These are phyloP conservation scores for Lasioglossum villosulum DNA, from an alignment of 2,888 invertebrate genomes.

Conservation along the genomic window DNA sequence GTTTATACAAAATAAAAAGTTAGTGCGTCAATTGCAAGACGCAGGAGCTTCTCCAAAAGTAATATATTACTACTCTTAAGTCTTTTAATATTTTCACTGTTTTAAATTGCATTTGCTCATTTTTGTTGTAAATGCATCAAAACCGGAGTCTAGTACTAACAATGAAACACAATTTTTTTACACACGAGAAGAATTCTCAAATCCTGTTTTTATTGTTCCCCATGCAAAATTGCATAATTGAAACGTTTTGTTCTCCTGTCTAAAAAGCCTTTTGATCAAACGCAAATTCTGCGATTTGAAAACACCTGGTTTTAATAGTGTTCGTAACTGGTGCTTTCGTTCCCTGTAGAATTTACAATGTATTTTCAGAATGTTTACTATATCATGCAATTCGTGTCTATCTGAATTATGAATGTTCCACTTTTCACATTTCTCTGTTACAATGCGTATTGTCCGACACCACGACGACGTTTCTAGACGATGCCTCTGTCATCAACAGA, in stretches of 20 bases:
- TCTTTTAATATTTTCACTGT: too few relatives aligned
- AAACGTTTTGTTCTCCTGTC: neutral
- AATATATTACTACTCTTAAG: too few relatives aligned
- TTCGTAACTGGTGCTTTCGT: neutral
- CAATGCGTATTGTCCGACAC: neutral
- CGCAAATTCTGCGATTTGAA: neutral
- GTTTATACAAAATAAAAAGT: too few relatives aligned
- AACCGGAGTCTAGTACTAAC: neutral
- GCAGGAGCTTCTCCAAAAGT: too few relatives aligned
- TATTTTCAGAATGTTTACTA: neutral
- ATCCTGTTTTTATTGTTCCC: neutral
- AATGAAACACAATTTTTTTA: neutral
- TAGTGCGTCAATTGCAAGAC: too few relatives aligned
- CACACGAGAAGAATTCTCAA: neutral
- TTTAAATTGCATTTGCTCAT: too few relatives aligned
- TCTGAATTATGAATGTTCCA: neutral
- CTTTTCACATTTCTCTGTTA: neutral
- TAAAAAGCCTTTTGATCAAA: neutral
- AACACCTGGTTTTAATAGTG: neutral
- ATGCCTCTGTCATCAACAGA: conserved; percentile 43
- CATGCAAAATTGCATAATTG: neutral
- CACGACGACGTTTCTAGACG: conserved; percentile 17
- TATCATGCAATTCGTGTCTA: neutral
- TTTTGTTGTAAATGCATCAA: too few relatives aligned
- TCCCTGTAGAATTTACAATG: neutral